These are phyloP conservation scores for Aphodius sticticus DNA, from an alignment of 2,888 invertebrate species.

Conservation along the genomic window DNA sequence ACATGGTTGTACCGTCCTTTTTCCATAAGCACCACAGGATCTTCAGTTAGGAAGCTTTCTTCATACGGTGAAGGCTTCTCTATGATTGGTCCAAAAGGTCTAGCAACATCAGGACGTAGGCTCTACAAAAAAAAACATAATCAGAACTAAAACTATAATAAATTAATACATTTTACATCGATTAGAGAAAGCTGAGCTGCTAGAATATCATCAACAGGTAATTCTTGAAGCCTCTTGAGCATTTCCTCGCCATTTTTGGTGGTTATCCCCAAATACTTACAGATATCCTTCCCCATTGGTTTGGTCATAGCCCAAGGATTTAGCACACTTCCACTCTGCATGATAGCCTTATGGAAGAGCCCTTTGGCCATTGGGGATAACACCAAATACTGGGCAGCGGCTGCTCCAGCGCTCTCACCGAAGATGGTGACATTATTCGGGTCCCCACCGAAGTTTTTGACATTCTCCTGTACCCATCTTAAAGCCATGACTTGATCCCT, in stretches of 20 bases:
- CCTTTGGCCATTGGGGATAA: slow-evolving; percentile 60
- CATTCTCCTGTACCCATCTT: slow-evolving; percentile 63
- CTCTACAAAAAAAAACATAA: neutral
- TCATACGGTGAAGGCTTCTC: slow-evolving; percentile 43
- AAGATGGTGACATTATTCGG: slow-evolving; percentile 63
- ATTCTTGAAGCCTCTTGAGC: slow-evolving; percentile 27
- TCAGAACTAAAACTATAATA: no score
- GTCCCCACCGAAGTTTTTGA: slow-evolving; percentile 62
- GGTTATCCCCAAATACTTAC: slow-evolving; percentile 24
- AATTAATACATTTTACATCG: slow-evolving; percentile 11
- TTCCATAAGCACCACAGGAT: slow-evolving; percentile 34
- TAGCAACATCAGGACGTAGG: slow-evolving; percentile 10
- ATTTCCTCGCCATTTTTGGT: slow-evolving; percentile 23
- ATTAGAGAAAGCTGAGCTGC: slow-evolving; percentile 25
- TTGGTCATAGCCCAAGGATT: slow-evolving; percentile 31
- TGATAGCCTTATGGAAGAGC: slow-evolving; percentile 41
- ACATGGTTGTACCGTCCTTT: slow-evolving; percentile 38
- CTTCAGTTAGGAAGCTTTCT: slow-evolving; percentile 36
- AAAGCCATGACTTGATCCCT: slow-evolving; percentile 64
- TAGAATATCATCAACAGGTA: slow-evolving; percentile 28
- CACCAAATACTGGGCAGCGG: slow-evolving; percentile 61
- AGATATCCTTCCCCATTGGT: slow-evolving; percentile 12
- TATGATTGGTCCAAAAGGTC: slow-evolving; percentile 34
- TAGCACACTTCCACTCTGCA: slow-evolving; percentile 38
- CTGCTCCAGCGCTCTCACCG: slow-evolving; percentile 64